A percentile compares a stretch with the other conserved stretches of the same genome.
These are phyloP conservation scores for Forbesichthys papilliferus DNA, from an alignment of 2,113 vertebrate genomes.

Conservation along the genomic window DNA sequence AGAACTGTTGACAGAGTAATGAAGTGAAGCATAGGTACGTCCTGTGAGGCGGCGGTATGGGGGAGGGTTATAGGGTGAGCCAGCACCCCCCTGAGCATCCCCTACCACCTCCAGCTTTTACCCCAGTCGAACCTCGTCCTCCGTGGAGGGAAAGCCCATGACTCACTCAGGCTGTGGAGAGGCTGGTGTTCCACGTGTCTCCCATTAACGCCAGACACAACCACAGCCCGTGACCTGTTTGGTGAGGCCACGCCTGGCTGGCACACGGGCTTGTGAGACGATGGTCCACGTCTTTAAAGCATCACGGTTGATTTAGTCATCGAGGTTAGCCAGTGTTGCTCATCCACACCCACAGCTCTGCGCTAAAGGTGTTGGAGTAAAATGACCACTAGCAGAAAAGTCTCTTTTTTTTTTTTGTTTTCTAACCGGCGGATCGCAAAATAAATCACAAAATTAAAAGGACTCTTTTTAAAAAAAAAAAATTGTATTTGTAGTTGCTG, in stretches of 20 bases:
- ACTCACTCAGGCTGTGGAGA: slow-evolving; percentile 54
- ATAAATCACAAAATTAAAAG: too few species aligned
- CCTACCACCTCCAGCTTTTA: slow-evolving; percentile 46
- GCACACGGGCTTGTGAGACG: slow-evolving; percentile 24
- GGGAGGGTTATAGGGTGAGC: slow-evolving; percentile 48
- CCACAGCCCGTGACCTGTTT: slow-evolving; percentile 44
- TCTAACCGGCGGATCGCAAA: neutral
- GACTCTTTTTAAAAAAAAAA: too few species aligned
- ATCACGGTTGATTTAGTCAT: slow-evolving; percentile 8
- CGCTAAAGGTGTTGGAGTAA: neutral
- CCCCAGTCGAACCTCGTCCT: slow-evolving; percentile 31
- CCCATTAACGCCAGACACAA: slow-evolving; percentile 49
- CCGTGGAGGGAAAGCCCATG: slow-evolving; percentile 47
- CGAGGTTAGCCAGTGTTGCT: neutral
- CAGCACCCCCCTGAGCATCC: slow-evolving; percentile 32
- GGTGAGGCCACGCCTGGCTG: slow-evolving; percentile 5
- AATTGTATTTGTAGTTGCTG: too few species aligned
- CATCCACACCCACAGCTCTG: neutral
- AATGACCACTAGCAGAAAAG: neutral
- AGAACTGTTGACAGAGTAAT: neutral
- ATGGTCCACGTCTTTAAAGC: slow-evolving; percentile 1
- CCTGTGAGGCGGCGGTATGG: neutral
- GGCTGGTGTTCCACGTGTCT: slow-evolving; percentile 48
- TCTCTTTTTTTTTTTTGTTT: neutral
- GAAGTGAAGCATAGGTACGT: neutral